Evolutionary conservation across 2,797 vertebrate genomes (phyloP).

Genomic region (Pogonophryne albipinna): DNA sequence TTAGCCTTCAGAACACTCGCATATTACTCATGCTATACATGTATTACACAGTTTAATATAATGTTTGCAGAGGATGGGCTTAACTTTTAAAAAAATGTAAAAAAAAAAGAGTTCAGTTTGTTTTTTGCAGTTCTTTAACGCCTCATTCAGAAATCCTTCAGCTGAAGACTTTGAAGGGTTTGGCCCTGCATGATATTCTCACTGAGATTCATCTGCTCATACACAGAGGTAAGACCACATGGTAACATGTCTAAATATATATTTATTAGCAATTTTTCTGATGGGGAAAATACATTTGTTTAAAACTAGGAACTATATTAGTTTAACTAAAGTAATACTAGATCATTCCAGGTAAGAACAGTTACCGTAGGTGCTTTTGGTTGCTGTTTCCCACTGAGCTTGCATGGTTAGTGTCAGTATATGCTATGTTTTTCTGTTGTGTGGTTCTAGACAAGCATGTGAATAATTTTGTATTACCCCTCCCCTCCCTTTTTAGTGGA

Average conservation of each 20-base stretch:
- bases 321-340: too few species aligned
- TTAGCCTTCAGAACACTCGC: too few species aligned
- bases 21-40: background rate
- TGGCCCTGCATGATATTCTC: conserved; percentile 95
- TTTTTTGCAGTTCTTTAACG: conserved; percentile 43
- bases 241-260: background rate
- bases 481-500: conserved; percentile 86
- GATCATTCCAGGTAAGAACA: background rate
- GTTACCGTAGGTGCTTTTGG: background rate
- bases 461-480: background rate
- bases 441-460: rapidly evolving
- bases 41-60: background rate
- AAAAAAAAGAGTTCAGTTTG: background rate
- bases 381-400: background rate
- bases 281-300: background rate
- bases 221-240: conserved; percentile 89
- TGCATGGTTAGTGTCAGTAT: background rate
- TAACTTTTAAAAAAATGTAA: background rate
- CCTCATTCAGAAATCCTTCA: conserved; percentile 88
- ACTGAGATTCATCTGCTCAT: conserved; percentile 94
- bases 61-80: background rate
- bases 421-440: background rate
- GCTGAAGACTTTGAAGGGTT: conserved; percentile 94
- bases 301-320: background rate
- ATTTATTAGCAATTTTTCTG: too few species aligned